Evolutionary conservation across 1,140 invertebrate genomes (phyloP), one percentile per base, ranked within the genome.

Genomic region (Pseudoatta argentina): DNA sequence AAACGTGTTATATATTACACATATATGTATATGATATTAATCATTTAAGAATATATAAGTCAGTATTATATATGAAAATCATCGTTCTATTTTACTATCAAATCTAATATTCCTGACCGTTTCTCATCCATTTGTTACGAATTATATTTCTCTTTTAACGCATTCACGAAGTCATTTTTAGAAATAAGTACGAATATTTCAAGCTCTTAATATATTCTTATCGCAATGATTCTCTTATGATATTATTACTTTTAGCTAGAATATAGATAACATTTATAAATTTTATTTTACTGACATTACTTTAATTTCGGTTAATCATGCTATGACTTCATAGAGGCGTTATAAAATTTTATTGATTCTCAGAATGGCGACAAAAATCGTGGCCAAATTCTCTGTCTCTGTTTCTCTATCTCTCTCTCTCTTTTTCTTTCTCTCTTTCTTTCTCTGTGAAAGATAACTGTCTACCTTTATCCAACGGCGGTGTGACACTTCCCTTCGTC

Each of bases 391-490:
- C 30, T 57, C 61, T 78, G 30, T 59, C 73, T 77, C 90, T 77
- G 27, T 78, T 44, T 77, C 14, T 48, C 8, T 63, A 39, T 48
- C 67, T 82, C 90, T 53, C 67, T 82, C 90, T 53, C 2, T 10
- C 57, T 55, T 30, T 87, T 48, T 78, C 59, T 77, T 7, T 48
- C 16, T 63, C 39, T 48, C 67, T 82, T 90, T 53, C 5, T 73
- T 34, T 51, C 61, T 83, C 89, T 57, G 0, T 39, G 93, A 94
- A 94, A 94, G 94, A 94, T 93, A 93, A 92, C 92, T 90, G 91
- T 91, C 91, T 83, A 88, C 79, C 92, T 92, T 89, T 89, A 89
- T 87, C 91, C 77, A 86, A 76, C 91, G 89, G 75, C 86, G 78
- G 87, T 78, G 75, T 90, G 82, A 63, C 88, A 83, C 57, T 86